Base-by-base conservation (phyloP, 1,140 invertebrate species). In the Drosophila dunni region DNA sequence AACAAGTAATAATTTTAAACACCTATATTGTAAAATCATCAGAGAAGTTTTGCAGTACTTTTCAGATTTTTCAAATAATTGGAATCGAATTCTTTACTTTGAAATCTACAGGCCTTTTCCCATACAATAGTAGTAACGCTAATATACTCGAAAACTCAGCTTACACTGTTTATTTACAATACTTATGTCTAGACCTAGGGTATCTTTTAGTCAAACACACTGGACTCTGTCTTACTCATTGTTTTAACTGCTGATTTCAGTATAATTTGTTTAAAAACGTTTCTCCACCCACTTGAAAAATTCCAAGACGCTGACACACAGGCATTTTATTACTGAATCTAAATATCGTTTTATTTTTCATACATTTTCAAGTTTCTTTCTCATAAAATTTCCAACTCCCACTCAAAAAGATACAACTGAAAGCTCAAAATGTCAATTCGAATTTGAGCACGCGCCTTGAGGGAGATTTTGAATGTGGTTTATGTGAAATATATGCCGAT, bases 361-460 rank as follows among this genome's bases (percentile, higher is more conserved):
- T 50, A 33, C 44, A 45, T 44, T 45, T 3, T 40, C 15, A 11
- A 10, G 17, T 34, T 40, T n/a, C 7, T 11, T 24, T n/a, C 40
- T 13, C 5, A 48, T 44, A 11, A 50, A 9, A 68, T 51, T 8
- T 24, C 10, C 7, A 6, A 57, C 44, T 50, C 62, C 61, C 20
- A 71, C 53, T 1, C 51, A 36, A 10, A 13, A 29, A 56, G 4
- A 9, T 33, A 2, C 13, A n/a, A 17, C 5, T 62, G 13, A 62
- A 29, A 61, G 36, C 36, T 54, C 5, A 17, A 15, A n/a, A 29
- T 29, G 3, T 29, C 24, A 29, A 29, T 29, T 62, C 15, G 4
- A n/a, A 17, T 24, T n/a, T 42, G n/a, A 56, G 67, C 67, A 70
- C 67, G 67, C 67, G 67, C 13, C 53, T 56, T 46, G 34, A 15